Conservation (phyloP, 2,113 vertebrate genomes). For the Cottus gobio region DNA sequence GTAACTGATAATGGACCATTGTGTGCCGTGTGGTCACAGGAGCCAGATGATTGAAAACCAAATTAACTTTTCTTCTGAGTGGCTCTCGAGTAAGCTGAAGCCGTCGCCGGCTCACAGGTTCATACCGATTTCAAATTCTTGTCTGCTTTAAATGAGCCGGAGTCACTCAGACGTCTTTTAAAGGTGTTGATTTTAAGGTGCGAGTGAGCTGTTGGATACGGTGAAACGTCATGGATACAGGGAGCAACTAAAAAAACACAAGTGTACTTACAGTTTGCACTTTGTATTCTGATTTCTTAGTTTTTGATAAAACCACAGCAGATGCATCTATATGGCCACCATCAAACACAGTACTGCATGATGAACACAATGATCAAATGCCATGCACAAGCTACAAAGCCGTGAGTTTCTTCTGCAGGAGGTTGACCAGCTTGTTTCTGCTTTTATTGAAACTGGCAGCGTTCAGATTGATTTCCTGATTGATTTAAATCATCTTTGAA, state of each 20-base stretch:
- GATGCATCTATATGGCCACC: neutral
- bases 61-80: conserved; percentile 73
- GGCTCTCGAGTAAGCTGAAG: conserved; percentile 64
- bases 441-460: neutral
- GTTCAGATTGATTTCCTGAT: neutral
- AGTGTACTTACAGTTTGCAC: neutral
- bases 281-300: neutral
- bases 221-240: neutral
- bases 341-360: neutral
- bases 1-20: conserved; percentile 63
- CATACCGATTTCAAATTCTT: conserved; percentile 56
- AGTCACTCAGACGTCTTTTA: conserved; percentile 15
- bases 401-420: conserved; percentile 1
- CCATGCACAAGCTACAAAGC: neutral
- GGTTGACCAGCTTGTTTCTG: neutral
- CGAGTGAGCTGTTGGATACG: neutral
- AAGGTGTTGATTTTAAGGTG: conserved; percentile 10
- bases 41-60: conserved; percentile 67
- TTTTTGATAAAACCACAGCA: conserved; percentile 1
- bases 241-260: neutral
- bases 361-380: neutral
- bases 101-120: conserved; percentile 29
- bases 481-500: neutral
- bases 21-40: conserved; percentile 44
- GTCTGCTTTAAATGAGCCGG: conserved; percentile 26